Evolutionary conservation across 2,888 invertebrate species (phyloP).

Genomic region (Tanytarsus gracilentus): DNA sequence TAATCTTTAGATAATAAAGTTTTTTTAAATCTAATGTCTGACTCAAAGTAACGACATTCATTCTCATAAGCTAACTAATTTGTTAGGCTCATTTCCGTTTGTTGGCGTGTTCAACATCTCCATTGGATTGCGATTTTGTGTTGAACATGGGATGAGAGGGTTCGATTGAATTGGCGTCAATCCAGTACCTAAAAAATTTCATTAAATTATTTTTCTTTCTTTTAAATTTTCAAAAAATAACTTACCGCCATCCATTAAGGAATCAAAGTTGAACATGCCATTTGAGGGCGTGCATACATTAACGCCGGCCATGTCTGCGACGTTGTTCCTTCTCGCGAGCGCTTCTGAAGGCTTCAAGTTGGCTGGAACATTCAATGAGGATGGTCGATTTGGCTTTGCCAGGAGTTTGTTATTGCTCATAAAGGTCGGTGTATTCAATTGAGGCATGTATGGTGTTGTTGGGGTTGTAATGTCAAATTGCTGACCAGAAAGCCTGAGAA

Average conservation of each 20-base stretch:
- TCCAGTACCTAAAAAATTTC: too few species aligned
- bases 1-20: too few species aligned
- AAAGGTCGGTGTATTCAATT: conserved; percentile 41
- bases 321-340: conserved; percentile 45
- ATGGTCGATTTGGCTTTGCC: conserved; percentile 58
- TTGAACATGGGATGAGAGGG: conserved; percentile 64
- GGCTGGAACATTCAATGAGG: conserved; percentile 58
- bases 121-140: conserved; percentile 64
- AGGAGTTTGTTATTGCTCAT: conserved; percentile 34
- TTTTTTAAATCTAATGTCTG: too few species aligned
- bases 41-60: too few species aligned
- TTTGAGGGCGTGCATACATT: conserved; percentile 81
- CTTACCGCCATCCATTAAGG: conserved; percentile 88
- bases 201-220: too few species aligned
- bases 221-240: too few species aligned
- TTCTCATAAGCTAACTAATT: conserved; percentile 76
- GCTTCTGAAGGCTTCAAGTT: conserved; percentile 49
- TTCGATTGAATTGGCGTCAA: conserved; percentile 69
- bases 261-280: conserved; percentile 85
- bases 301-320: conserved; percentile 64
- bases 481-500: conserved; percentile 32
- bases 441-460: conserved; percentile 33
- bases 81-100: conserved; percentile 60
- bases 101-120: conserved; percentile 59
- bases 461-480: conserved; percentile 38